Evolutionary conservation across 2,888 invertebrate genomes (phyloP), one percentile per base, ranked within the genome.

Genomic region (Gnatocerus cornutus): DNA sequence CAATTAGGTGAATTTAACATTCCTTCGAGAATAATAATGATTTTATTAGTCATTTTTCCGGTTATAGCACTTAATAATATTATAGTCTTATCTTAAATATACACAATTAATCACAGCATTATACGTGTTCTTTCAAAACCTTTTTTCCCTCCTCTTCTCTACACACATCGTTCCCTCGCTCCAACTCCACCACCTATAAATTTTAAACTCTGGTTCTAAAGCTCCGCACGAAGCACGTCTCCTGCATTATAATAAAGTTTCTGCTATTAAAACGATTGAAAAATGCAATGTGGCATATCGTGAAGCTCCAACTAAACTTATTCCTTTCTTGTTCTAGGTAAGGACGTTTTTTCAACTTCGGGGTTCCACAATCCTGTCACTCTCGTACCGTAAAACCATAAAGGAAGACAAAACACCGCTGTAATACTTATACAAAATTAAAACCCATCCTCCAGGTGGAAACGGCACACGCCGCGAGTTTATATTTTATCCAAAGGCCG

Each of bases 361-460:
- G 4, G 4, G 1, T 4, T 21, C 1, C 27, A 41, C 41, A 41
- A 41, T 29, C 27, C 37, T 12, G 27, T 9, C 12, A 10, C 30
- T n/a, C 16, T 45, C 16, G 29, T 10, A 9, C 33, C 30, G 30
- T 65, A 56, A 56, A 55, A 55, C 37, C 37, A 55, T 55, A 41
- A 62, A 62, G 37, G 48, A 41, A 65, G 64, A 65, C 56, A 56
- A 65, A 65, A 63, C 33, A 30, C 37, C 30, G 45, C 29, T 41
- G 58, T 58, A 41, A 67, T 52, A 61, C 62, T 68, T 61, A 61
- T 61, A 43, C 62, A 68, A 68, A 68, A 68, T 68, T 68, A 68
- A 68, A 68, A 55, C 46, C 12, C 53, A 45, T 45, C 55, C 37
- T 55, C 45, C 52, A 48, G 56, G 61, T 50, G 56, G 16, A 58